Percentiles rank a stretch among this genome's conserved stretches.
phyloP scores from a whole-genome alignment of 2,797 vertebrate species.

The Onychomys leucogaster region DNA sequence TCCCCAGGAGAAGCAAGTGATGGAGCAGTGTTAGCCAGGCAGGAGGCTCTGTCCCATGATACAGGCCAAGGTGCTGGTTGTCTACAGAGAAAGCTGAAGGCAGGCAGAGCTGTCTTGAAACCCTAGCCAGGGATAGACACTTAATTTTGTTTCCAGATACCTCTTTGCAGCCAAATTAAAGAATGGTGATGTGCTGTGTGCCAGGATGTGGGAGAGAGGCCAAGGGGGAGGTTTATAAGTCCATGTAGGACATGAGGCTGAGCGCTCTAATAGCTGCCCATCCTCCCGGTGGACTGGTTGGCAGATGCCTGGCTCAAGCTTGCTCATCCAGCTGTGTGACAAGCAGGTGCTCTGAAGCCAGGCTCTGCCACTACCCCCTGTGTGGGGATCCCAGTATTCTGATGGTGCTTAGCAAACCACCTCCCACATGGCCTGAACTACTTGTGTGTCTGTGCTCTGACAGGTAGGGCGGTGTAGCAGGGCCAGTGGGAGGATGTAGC shows the following conservation, averaged over 20 bases:
- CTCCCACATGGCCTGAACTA: background rate
- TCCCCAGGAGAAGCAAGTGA: background rate
- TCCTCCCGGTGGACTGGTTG: background rate
- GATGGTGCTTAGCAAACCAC: background rate
- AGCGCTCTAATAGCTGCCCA: no score
- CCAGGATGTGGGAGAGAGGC: background rate
- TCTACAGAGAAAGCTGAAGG: background rate
- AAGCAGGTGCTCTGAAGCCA: background rate
- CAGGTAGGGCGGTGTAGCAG: background rate
- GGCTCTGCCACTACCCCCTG: background rate
- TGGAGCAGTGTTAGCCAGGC: background rate
- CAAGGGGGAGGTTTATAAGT: no score
- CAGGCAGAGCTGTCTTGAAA: background rate
- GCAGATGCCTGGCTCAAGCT: background rate
- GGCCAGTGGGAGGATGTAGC: background rate
- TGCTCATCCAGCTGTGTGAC: background rate
- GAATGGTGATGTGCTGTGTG: no score
- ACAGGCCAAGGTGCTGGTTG: no score
- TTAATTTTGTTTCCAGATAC: background rate
- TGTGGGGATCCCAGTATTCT: background rate
- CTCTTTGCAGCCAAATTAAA: background rate
- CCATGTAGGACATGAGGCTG: background rate
- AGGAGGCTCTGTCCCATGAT: background rate
- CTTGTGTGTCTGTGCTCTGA: rapidly evolving
- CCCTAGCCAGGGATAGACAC: no score